phyloP scores from a whole-genome alignment of 1,140 invertebrate genomes.

The Oreohelix idahoensis region DNA sequence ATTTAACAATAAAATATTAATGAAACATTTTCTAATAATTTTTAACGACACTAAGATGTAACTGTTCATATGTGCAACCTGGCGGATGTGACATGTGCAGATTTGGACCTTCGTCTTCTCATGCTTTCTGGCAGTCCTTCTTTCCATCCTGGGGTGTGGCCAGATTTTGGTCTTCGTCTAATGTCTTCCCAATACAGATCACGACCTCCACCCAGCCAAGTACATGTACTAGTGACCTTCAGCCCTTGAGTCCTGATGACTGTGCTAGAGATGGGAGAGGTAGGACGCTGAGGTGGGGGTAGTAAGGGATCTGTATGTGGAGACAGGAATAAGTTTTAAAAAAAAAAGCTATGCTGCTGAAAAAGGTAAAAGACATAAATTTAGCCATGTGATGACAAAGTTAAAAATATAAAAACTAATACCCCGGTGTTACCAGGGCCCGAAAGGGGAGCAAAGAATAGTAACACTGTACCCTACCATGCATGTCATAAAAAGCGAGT shows the following conservation, averaged over 20 bases:
- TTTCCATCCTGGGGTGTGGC: constrained; percentile 69
- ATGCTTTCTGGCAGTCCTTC: constrained; percentile 64
- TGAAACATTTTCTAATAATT: too few species aligned
- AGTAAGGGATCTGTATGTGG: not conserved
- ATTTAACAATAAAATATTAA: too few species aligned
- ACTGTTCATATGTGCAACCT: too few species aligned
- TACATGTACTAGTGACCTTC: constrained; percentile 52
- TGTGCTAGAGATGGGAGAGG: constrained; percentile 47
- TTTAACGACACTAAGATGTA: too few species aligned
- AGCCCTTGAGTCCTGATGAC: constrained; percentile 21
- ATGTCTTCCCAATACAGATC: constrained; percentile 66
- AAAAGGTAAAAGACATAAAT: too few species aligned
- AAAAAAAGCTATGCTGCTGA: too few species aligned
- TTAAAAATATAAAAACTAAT: too few species aligned
- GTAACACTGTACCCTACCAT: too few species aligned
- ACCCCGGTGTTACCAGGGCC: too few species aligned
- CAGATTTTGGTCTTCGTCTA: constrained; percentile 59
- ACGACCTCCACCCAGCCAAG: constrained; percentile 68
- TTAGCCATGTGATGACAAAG: too few species aligned
- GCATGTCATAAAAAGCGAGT: too few species aligned
- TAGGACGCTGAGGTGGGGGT: constrained; percentile 58
- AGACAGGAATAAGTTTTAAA: not conserved
- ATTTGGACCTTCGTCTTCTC: constrained; percentile 55
- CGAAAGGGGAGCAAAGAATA: too few species aligned
- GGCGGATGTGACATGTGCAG: constrained; percentile 40